Evolutionary conservation across 1,140 invertebrate species (phyloP), one percentile per base, ranked within the genome.

Genomic region (Sminthurides bifidus): DNA sequence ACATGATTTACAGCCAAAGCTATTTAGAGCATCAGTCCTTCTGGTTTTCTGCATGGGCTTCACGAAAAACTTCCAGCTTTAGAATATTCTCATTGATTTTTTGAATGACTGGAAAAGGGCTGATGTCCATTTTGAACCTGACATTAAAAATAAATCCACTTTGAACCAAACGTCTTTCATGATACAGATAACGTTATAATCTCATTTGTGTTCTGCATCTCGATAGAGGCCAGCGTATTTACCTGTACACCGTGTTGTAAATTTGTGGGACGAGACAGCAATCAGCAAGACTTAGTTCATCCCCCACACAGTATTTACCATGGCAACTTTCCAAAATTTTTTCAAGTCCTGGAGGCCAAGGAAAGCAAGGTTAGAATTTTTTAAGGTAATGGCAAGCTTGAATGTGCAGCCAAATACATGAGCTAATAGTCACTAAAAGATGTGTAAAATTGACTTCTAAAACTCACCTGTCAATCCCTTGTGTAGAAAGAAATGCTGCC

Each of bases 211-310:
- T 44, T n/a, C 14, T 31, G 10, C 0, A 54, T 33, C 3, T 54
- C 30, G 1, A 2, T 29, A 40, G 19, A 24, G 17, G 24, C 1
- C 21, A 23, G 0, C 52, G 23, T 57, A 29, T 1, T 30, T 66
- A 83, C 83, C 85, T 83, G 71, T 82, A 77, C 30, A 87, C 88
- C 74, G 40, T 19, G 29, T 89, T 90, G 67, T 85, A 88, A 40
- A 93, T 84, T 76, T 97, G 93, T 48, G 93, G 92, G 38, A 95
- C 85, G 23, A 97, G 74, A 68, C 89, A 96, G 65, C 91, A 89
- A 72, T 98, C 94, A 27, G 93, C 92, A 66, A 97, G 72, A 0
- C 91, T 91, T 31, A 97, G 81, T 63, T 88, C 80, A 73, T 98
- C 88, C 2, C 92, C 93, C 1, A 95, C 85, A 69, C 89, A 92